These are phyloP conservation scores for Drosophila obscura DNA, from an alignment of 1,140 invertebrate species.

Conservation along the genomic window DNA sequence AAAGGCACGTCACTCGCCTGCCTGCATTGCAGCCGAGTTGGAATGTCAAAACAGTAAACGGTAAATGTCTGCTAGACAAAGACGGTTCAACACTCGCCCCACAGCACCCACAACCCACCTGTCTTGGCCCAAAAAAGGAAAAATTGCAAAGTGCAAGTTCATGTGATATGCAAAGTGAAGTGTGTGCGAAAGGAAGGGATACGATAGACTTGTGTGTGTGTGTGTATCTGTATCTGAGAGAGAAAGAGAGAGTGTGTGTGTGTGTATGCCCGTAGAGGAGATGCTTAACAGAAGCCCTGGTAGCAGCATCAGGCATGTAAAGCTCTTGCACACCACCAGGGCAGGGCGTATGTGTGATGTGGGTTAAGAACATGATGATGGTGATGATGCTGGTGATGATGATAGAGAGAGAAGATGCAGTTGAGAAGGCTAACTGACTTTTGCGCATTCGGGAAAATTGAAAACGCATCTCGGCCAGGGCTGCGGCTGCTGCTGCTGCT, in stretches of 20 bases:
- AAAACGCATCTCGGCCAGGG: conserved; percentile 26
- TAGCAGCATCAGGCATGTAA: conserved; percentile 16
- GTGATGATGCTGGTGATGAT: conserved; percentile 21
- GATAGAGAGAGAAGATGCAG: too few species aligned
- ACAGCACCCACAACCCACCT: conserved; percentile 24
- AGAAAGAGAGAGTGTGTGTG: too few species aligned
- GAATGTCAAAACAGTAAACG: conserved; percentile 75
- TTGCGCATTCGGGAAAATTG: conserved; percentile 48
- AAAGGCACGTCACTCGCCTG: conserved; percentile 60
- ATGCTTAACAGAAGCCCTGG: conserved; percentile 44
- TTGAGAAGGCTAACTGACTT: conserved; percentile 43
- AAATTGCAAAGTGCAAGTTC: conserved; percentile 75
- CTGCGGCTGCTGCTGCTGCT: background rate
- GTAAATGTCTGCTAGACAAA: conserved; percentile 72
- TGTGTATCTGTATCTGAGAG: background rate
- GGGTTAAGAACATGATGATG: conserved; percentile 29
- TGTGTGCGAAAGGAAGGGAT: conserved; percentile 18
- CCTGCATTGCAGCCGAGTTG: conserved; percentile 58
- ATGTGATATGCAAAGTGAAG: conserved; percentile 77
- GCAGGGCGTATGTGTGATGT: conserved; percentile 50
- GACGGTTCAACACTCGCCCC: conserved; percentile 25
- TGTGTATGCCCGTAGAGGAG: background rate
- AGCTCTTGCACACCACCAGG: conserved; percentile 26
- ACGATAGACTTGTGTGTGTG: conserved; percentile 25
- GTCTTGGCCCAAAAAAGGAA: conserved; percentile 47